phyloP scores from a whole-genome alignment of 2,797 vertebrate species.

The Sebastes elongatus region DNA sequence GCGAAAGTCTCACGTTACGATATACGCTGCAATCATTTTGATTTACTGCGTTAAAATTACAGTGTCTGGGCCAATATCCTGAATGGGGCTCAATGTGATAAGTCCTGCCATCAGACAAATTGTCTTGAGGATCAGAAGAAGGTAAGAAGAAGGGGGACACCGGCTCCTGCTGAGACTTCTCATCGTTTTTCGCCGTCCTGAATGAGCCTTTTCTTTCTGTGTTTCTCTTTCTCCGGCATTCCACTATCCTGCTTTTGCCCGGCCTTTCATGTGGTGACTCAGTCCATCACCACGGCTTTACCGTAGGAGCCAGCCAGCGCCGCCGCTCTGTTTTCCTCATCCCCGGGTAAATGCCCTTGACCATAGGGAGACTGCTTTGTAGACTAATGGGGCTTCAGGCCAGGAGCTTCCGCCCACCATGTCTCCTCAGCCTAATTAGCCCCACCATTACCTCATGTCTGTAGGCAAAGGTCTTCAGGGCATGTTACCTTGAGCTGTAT shows the following conservation, averaged over 20 bases:
- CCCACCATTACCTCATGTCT: constrained; percentile 79
- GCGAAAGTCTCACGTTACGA: constrained; percentile 25
- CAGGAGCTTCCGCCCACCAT: constrained; percentile 56
- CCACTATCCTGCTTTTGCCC: constrained; percentile 17
- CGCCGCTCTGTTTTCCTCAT: constrained; percentile 71
- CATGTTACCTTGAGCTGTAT: constrained; percentile 71
- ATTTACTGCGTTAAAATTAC: constrained; percentile 67
- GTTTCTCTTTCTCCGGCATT: constrained; percentile 13
- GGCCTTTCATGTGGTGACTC: constrained; percentile 70
- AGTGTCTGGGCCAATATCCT: constrained; percentile 50
- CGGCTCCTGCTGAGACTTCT: constrained; percentile 52
- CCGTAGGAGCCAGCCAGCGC: constrained; percentile 39
- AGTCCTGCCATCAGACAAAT: constrained; percentile 61
- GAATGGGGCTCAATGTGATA: constrained; percentile 37
- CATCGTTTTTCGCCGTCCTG: constrained; percentile 34
- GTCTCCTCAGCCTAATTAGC: constrained; percentile 68
- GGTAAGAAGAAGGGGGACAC: constrained; percentile 7
- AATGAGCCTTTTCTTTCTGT: constrained; percentile 53
- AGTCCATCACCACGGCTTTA: constrained; percentile 47
- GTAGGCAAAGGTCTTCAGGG: constrained; percentile 62
- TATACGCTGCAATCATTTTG: constrained; percentile 60
- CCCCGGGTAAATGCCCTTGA: constrained; percentile 62
- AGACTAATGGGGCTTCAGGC: constrained; percentile 53
- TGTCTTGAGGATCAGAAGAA: constrained; percentile 53
- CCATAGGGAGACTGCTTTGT: constrained; percentile 36